Base-by-base conservation (phyloP, 2,797 vertebrate genomes). In the Bothrops alternatus region DNA sequence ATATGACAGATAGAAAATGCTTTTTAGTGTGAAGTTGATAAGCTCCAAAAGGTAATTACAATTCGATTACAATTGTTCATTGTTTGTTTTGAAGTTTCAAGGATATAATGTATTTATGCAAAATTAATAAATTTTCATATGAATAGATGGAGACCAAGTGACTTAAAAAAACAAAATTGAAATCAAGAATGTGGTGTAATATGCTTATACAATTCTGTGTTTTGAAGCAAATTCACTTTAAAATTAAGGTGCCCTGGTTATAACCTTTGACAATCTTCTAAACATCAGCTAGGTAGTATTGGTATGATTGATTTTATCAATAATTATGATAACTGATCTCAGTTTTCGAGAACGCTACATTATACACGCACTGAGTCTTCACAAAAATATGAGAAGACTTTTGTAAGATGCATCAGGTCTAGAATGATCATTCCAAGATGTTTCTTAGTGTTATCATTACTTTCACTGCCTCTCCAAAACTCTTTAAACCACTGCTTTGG, bases 401-500 rank as follows among this genome's bases (percentile, higher is more conserved):
- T 93, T 93, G 85, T 61, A 93, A 88, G 55, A n/a, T 14, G 42
- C 14, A 87, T 56, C 42, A 73, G 85, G 47, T 88, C 69, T 86
- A 47, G 16, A 63, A 91, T 73, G 69, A 18, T 89, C 12, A 47
- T 65, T 56, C 26, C 12, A 82, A 69, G 42, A 42, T 63, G 32
- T 69, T 58, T 69, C 47, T 89, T 91, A 85, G 18, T 89, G 87
- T 28, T 65, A 20, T 85, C 73, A 26, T 88, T 73, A 93, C 14
- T 88, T 57, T 88, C 42, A 53, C 47, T 23, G 63, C 50, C 28
- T 87, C 86, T 90, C 90, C 89, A 88, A 42, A 82, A 32, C 55
- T 87, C 86, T 56, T 53, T 42, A 93, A 88, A 78, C 60, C 20
- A 85, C 58, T 89, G 58, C 32, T 93, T 85, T 87, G 90, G n/a